Percentiles rank a stretch among this genome's conserved stretches.
These are phyloP conservation scores for Endotricha flammealis DNA, from an alignment of 2,888 invertebrate genomes.

Conservation along the genomic window DNA sequence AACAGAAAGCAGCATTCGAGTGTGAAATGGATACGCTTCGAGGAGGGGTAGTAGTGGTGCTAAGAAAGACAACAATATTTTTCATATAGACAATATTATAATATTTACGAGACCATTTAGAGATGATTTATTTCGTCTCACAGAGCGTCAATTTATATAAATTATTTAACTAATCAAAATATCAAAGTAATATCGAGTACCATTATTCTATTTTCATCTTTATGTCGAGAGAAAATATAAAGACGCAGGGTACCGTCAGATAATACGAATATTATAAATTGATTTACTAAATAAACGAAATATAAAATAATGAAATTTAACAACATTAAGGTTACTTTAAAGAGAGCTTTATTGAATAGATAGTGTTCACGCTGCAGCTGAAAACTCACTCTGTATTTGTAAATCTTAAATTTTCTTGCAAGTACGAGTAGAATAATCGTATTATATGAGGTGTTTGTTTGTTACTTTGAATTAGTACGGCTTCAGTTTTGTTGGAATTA, in stretches of 20 bases:
- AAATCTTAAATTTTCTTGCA: background rate
- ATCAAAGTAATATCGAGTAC: constrained; percentile 17
- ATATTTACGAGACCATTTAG: constrained; percentile 63
- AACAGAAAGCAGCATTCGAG: background rate
- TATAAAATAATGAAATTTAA: constrained; percentile 10
- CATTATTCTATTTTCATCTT: constrained; percentile 10
- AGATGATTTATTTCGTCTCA: constrained; percentile 53
- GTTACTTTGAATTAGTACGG: background rate
- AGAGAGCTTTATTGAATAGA: constrained; percentile 1
- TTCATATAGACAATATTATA: constrained; percentile 67
- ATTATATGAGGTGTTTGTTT: background rate
- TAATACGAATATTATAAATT: constrained; percentile 34
- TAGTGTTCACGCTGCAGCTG: constrained; percentile 5
- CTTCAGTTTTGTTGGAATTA: background rate
- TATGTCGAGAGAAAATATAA: constrained; percentile 42
- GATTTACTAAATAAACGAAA: background rate
- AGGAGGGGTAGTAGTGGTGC: constrained; percentile 59
- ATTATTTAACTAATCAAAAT: constrained; percentile 37
- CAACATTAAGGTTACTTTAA: background rate
- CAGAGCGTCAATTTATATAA: constrained; percentile 59
- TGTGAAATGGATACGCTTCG: background rate
- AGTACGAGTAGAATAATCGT: background rate
- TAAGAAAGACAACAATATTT: constrained; percentile 63
- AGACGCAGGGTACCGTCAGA: constrained; percentile 60
- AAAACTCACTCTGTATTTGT: background rate